Conservation (phyloP, 2,888 invertebrate genomes). For the Priapulus caudatus region DNA sequence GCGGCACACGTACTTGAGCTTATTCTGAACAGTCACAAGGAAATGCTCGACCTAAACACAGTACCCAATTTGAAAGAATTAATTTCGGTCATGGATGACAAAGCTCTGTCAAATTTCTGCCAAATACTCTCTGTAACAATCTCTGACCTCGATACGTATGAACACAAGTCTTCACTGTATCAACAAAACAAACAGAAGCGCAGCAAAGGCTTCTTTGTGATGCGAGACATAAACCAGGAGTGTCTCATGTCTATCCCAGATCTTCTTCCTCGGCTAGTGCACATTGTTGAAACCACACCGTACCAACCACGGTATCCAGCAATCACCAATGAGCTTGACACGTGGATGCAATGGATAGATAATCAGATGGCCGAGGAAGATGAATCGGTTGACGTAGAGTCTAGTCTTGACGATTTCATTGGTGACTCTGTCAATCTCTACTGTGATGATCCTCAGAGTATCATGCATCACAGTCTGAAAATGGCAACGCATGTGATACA, state of each 20-base stretch:
- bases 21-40: not conserved
- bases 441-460: not conserved
- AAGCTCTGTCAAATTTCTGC: constrained; percentile 37
- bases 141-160: constrained; percentile 40
- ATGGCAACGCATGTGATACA: constrained; percentile 29
- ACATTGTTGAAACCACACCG: constrained; percentile 34
- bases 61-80: not conserved
- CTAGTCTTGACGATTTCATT: not conserved
- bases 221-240: constrained; percentile 39
- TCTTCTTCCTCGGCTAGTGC: constrained; percentile 34
- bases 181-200: constrained; percentile 3
- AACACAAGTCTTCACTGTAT: constrained; percentile 36
- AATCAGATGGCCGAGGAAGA: constrained; percentile 23
- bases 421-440: not conserved
- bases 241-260: constrained; percentile 36
- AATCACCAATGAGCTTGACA: constrained; percentile 37
- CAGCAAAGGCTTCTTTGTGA: constrained; percentile 36
- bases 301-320: constrained; percentile 36
- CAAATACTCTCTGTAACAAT: constrained; percentile 40
- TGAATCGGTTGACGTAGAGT: not conserved
- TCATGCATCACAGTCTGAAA: not conserved
- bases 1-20: not conserved
- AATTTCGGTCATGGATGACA: not conserved
- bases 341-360: constrained; percentile 42
- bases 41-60: not conserved